Percentiles rank a stretch among this genome's conserved stretches.
These are phyloP conservation scores for Pterophyllum scalare DNA, from an alignment of 2,113 vertebrate species.

Conservation along the genomic window DNA sequence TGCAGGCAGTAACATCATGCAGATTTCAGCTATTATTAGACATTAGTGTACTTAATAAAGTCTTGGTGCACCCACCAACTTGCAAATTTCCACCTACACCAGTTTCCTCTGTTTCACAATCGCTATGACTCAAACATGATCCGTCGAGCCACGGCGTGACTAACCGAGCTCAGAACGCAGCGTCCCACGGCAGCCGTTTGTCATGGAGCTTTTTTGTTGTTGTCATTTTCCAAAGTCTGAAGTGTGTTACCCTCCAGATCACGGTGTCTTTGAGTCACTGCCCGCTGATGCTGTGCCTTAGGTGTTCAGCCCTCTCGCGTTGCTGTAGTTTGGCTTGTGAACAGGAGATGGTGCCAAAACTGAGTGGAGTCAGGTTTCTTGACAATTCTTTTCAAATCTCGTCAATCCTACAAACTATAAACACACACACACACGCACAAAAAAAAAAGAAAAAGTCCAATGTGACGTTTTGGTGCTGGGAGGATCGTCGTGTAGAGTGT, in stretches of 20 bases:
- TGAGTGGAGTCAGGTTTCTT: constrained; percentile 8
- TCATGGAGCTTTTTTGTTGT: neutral
- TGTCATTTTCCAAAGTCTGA: neutral
- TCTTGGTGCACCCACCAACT: constrained; percentile 4
- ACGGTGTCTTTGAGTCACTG: neutral
- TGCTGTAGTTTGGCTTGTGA: constrained; percentile 51
- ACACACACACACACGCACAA: too few relatives aligned
- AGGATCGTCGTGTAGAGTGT: constrained; percentile 16
- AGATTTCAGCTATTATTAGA: neutral
- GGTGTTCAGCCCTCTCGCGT: neutral
- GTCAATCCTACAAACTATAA: neutral
- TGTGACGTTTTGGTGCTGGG: neutral
- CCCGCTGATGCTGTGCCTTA: neutral
- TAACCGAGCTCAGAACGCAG: neutral
- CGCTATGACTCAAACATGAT: neutral
- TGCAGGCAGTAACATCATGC: too few relatives aligned
- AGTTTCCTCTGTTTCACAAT: neutral
- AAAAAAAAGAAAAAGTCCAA: neutral
- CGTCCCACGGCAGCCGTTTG: neutral
- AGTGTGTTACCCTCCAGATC: neutral
- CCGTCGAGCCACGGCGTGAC: neutral
- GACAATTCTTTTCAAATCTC: neutral
- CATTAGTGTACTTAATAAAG: neutral
- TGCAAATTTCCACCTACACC: neutral
- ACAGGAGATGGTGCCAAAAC: constrained; percentile 80